phyloP scores from a whole-genome alignment of 2,888 invertebrate species.

The Tenthredo distinguenda region DNA sequence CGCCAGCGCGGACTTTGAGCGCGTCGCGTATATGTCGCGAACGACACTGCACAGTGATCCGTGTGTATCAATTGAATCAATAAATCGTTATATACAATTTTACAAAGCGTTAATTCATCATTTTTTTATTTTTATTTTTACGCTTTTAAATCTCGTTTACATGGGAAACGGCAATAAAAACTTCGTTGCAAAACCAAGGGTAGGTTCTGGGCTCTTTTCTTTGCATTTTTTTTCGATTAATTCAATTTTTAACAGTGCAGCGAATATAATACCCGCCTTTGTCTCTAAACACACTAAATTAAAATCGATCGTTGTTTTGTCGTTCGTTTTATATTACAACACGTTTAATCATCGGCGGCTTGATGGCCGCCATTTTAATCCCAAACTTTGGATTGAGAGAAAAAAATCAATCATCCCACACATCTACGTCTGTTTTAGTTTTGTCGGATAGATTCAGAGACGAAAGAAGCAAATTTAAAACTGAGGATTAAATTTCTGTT shows the following conservation, averaged over 20 bases:
- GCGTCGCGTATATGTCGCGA: slow-evolving; percentile 32
- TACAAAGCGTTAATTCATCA: background rate
- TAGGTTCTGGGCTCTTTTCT: background rate
- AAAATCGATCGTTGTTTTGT: no score
- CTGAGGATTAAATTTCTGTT: no score
- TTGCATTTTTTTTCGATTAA: background rate
- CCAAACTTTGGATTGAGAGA: background rate
- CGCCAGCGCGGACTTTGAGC: slow-evolving; percentile 60
- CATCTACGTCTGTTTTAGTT: no score
- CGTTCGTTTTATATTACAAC: background rate
- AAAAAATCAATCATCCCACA: background rate
- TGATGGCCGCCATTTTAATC: background rate
- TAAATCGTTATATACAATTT: background rate
- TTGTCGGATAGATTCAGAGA: no score
- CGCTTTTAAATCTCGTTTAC: background rate
- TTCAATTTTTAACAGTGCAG: background rate
- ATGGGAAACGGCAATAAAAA: background rate
- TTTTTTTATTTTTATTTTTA: background rate
- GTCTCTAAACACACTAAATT: no score
- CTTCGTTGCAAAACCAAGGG: background rate
- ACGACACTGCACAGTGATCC: background rate
- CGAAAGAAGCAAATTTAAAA: no score
- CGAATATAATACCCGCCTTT: background rate
- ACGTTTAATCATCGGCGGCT: background rate
- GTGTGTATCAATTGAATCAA: background rate